Evolutionary conservation across 2,113 vertebrate genomes (phyloP), one percentile per base, ranked within the genome.

Genomic region (Chaetura pelagica): DNA sequence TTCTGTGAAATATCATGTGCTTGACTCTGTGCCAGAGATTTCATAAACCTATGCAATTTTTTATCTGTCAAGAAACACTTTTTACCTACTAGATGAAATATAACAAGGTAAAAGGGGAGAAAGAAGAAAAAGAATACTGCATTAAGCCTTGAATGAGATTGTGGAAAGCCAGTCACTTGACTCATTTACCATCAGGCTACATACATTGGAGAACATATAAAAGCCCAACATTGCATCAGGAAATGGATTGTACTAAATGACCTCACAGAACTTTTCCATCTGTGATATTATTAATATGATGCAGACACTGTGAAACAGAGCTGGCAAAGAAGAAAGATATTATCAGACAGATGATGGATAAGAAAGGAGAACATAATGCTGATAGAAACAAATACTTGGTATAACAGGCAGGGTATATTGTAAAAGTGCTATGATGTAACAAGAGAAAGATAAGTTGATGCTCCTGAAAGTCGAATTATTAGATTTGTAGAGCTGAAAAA

Each of bases 31-130:
- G 97, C 96, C 94, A 29, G 83, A 94, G 96, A 97, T 97, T 95
- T 97, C 97, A 96, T 88, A 98, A 97, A 94, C 77, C 75, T 91
- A 44, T 97, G 88, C 91, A 97, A 97, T 97, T 97, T 97, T 97
- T 97, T 96, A 97, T 95, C 90, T 97, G 96, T 97, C 96, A 97
- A 88, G 68, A 94, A 97, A 78, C 82, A 92, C 92, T 96, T 95
- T 95, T 97, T 97, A 97, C 97, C 81, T 96, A 93, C 73, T 93
- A 77, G 87, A 93, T 96, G 83, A 78, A 94, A 84, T 87, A 94
- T 74, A 94, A 96, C 93, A 81, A 96, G 42, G 72, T 44, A 84
- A 64, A 96, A 81, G 44, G 32, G 80, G 38, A 95, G 94, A 88
- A 83, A 74, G 55, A 84, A 92, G 73, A 87, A 74, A 75, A 84